A percentile compares a stretch with the other conserved stretches of the same genome.
Evolutionary conservation across 2,113 vertebrate species (phyloP).

Genomic region (Bucco capensis): DNA sequence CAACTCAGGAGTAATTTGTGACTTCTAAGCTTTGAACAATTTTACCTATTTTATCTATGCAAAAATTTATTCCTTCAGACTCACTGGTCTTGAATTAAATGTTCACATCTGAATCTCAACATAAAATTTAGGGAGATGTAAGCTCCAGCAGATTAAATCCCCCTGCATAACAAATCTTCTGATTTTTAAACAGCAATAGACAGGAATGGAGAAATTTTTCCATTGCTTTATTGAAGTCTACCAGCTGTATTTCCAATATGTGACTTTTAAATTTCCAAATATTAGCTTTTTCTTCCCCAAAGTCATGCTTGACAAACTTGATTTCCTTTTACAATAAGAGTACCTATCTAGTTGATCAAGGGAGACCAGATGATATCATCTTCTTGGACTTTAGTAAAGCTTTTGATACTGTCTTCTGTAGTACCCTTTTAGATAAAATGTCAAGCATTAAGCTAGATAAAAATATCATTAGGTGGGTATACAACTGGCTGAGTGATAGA

Average conservation of each 20-base stretch:
- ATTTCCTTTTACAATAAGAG: too few species aligned
- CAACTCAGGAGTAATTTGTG: background rate
- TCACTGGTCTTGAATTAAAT: background rate
- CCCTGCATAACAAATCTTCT: background rate
- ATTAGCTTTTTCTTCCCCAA: background rate
- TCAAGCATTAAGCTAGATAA: too few species aligned
- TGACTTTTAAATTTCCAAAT: slow-evolving; percentile 10
- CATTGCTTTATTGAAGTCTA: background rate
- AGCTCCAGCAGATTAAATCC: background rate
- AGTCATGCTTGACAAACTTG: too few species aligned
- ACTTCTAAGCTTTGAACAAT: background rate
- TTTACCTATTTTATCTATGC: background rate
- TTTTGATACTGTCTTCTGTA: too few species aligned
- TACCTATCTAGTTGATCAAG: too few species aligned
- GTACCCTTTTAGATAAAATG: too few species aligned
- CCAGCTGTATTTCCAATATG: background rate
- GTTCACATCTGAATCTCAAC: background rate
- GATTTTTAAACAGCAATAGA: background rate
- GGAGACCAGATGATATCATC: too few species aligned
- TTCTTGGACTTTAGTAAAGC: too few species aligned
- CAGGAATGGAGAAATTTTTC: background rate
- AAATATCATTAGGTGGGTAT: too few species aligned
- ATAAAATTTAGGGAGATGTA: background rate
- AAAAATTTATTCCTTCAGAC: background rate
- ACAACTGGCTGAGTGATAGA: too few species aligned